Conservation (phyloP, 2,888 invertebrate genomes). For the Dexiosoma caninum region DNA sequence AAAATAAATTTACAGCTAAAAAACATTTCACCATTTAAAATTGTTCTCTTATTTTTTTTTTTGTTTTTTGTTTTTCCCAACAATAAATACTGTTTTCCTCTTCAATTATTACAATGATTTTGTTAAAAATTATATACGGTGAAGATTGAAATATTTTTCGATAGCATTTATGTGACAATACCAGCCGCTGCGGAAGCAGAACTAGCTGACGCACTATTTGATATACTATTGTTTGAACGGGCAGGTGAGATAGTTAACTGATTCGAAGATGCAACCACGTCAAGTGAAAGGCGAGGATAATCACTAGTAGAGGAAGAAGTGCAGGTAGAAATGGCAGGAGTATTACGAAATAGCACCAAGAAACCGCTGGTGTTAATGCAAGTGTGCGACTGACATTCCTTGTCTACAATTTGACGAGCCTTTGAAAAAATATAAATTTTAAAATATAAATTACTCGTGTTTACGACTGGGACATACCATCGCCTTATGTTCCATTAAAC, state of each 20-base stretch:
- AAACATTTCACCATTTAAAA: constrained; percentile 12
- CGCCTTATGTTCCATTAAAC: constrained; percentile 82
- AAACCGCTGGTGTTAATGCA: constrained; percentile 76
- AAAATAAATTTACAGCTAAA: no score
- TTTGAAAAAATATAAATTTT: constrained; percentile 54
- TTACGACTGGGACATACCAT: constrained; percentile 78
- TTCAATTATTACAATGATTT: background rate
- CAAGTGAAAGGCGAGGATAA: constrained; percentile 70
- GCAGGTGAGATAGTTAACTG: constrained; percentile 70
- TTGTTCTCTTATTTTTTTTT: constrained; percentile 9
- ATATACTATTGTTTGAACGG: constrained; percentile 72
- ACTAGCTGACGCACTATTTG: constrained; percentile 57
- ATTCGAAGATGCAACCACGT: constrained; percentile 66
- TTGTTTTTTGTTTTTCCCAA: constrained; percentile 15
- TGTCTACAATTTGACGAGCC: constrained; percentile 77
- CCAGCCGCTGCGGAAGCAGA: constrained; percentile 36
- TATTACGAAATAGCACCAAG: constrained; percentile 74
- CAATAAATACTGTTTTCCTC: constrained; percentile 55
- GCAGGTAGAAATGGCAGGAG: constrained; percentile 65
- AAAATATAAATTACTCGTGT: background rate
- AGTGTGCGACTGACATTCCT: constrained; percentile 75
- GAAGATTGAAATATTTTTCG: background rate
- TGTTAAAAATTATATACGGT: background rate
- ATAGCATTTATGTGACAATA: constrained; percentile 42
- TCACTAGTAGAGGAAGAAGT: constrained; percentile 60